Evolutionary conservation across 2,797 vertebrate genomes (phyloP), one percentile per base, ranked within the genome.

Genomic region (Leptoclinus maculatus): DNA sequence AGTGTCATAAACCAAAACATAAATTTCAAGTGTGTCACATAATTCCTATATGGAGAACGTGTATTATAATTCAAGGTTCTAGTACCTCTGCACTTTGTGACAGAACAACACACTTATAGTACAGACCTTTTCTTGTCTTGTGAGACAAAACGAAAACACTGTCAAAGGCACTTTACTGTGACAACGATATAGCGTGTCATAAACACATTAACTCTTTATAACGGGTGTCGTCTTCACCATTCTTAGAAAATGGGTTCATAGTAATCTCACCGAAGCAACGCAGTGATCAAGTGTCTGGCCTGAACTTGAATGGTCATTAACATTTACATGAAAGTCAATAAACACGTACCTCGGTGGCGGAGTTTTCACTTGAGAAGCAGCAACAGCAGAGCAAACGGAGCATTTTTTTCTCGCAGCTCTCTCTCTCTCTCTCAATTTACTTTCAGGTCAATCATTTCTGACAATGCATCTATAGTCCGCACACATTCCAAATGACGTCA

Each of bases 401-500:
- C 94, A 95, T 94, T 83, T 86, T 84, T 3, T 12, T 66, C 66
- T 29, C 29, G 43, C 71, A 43, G 75, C 87, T 87, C 89, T 53
- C 23, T 6, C 4, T 94, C 66, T 82, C 63, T 64, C 70, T 66
- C 41, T 71, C 66, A 39, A 7, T 74, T 72, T 43, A 74, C 83
- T 88, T 87, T 90, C 86, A 39, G 89, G 88, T 92, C 91, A 93
- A 4, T 84, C 69, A 76, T 64, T 83, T 66, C 68, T 57, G 39
- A 90, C 90, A 90, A 86, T 76, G 73, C 49, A 47, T 83, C 51
- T 76, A 66, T 41, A 7, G 64, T 74, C 71, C 45, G 32, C 32
- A 32, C 84, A 90, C 83, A 89, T 89, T 89, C 62, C 87, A 78
- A 4, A 7, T 92, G 85, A 93, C 92, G 93, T 93, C 90, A 89